Base-by-base conservation (phyloP, 2,888 invertebrate species). In the Meliscaeva auricollis region DNA sequence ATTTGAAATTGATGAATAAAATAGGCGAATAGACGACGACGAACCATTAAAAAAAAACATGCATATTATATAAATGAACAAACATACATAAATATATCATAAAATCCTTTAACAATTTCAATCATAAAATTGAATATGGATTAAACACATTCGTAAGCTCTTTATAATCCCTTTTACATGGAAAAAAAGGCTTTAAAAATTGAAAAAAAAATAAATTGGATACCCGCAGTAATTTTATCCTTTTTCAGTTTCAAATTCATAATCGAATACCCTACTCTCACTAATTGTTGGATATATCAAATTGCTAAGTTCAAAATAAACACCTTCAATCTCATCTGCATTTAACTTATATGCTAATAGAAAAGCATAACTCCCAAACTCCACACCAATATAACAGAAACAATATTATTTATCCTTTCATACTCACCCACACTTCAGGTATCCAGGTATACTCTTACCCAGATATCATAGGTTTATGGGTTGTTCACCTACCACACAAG, bases 301-400 rank as follows among this genome's bases (percentile, higher is more conserved):
- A 17, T 32, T 46, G 1, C 46, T 13, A 46, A 46, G 32, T 17
- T 30, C 30, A 46, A 64, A 17, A 13, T 46, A 64, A 64, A 30
- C 30, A 44, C 20, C 58, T 20, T 22, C 38, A 20, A 20, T 9
- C 6, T 17, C 20, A 38, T 35, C 5, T n/a, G 20, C 6, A 26
- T 41, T 60, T 60, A 26, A 44, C 41, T 60, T 60, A 60, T 60
- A 60, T 60, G 60, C 41, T 60, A 60, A 60, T 60, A 41, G 22
- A 41, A 41, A 26, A 9, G 1, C 60, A 38, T 5, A 35, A 13
- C n/a, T n/a, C 44, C 22, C 41, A 7, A 38, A 0, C 4, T 8
- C 13, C 13, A 20, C 9, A 13, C n/a, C n/a, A 35, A 35, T 38
- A 22, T 35, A 20, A 20, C n/a, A 22, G 2, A 58, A 20, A 20